Base-by-base conservation (phyloP, 2,888 invertebrate species). In the Ectropis crepuscularia region DNA sequence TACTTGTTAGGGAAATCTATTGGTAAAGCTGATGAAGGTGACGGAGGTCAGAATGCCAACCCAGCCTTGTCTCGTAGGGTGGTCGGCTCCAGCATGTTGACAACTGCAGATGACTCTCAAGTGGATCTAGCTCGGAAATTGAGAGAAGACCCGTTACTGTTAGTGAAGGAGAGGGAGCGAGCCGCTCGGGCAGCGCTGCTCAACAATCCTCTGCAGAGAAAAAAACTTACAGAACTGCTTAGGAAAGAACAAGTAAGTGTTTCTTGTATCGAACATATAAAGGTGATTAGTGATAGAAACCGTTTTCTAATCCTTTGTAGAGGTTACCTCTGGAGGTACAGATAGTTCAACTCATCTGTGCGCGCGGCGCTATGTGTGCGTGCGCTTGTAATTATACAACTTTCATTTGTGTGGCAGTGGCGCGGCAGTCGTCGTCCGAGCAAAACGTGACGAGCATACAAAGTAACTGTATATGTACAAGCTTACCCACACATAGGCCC, bases 131-230 rank as follows among this genome's bases (percentile, higher is more conserved):
- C 95, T 50, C 95, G 98, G 16, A 99, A 99, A 89, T 94, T 98
- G 68, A 95, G 98, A 81, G 99, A 99, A 86, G 99, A 99, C 93
- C 99, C 99, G 0, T 87, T 99, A 45, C 95, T 97, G 81, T 94
- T 96, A 5, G 98, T 99, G 6, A 97, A 96, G 77, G 97, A 98
- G 80, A 95, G 96, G 60, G 98, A 99, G 89, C 95, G 98, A 81
- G 98, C 99, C 79, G 96, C 97, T 0, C 93, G 97, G 46, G 95
- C 96, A 64, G 96, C 97, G 64, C 92, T 99, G 42, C 85, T 99
- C 5, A 97, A 98, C 76, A 99, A 99, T 93, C 99, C 99, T 0
- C 95, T 99, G 0, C 97, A 97, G 85, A 90, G 99, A 72, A 98
- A 97, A 72, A 96, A 96, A 78, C 90, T 99, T 0, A 95, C 98